Evolutionary conservation across 2,797 vertebrate genomes (phyloP).

Genomic region (Cossypha dichroa): DNA sequence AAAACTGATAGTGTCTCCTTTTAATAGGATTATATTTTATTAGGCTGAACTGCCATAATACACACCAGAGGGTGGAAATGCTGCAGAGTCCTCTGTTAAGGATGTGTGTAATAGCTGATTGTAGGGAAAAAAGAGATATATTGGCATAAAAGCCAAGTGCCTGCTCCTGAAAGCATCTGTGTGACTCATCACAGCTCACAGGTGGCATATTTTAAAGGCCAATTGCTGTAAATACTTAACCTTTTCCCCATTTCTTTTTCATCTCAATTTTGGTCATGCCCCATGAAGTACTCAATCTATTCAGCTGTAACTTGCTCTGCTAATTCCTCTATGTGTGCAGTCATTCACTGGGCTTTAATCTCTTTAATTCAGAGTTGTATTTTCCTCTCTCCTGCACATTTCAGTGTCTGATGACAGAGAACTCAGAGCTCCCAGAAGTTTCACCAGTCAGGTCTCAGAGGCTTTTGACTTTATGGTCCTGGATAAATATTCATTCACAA

Average conservation of each 20-base stretch:
- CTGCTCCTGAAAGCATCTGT: background rate
- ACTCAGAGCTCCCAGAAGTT: background rate
- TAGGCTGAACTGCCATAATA: background rate
- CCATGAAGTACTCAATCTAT: slow-evolving; percentile 35
- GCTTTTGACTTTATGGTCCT: background rate
- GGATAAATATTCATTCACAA: background rate
- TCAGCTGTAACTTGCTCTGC: slow-evolving; percentile 45
- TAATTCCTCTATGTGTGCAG: background rate
- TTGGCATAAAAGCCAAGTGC: background rate
- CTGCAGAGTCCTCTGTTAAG: background rate
- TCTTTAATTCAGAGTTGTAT: slow-evolving; percentile 24
- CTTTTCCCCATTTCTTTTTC: background rate
- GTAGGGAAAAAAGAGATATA: background rate
- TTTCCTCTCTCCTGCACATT: slow-evolving; percentile 48
- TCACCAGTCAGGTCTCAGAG: background rate
- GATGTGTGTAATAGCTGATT: background rate
- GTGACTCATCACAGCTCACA: background rate
- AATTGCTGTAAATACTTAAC: background rate
- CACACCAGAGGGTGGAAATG: background rate
- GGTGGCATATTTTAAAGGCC: background rate
- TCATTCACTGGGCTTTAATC: slow-evolving; percentile 32
- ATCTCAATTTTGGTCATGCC: slow-evolving; percentile 2
- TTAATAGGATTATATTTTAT: background rate
- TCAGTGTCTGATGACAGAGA: background rate
- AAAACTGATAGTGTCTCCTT: background rate